These are phyloP conservation scores for Nestor notabilis DNA, from an alignment of 2,113 vertebrate species.

Conservation along the genomic window DNA sequence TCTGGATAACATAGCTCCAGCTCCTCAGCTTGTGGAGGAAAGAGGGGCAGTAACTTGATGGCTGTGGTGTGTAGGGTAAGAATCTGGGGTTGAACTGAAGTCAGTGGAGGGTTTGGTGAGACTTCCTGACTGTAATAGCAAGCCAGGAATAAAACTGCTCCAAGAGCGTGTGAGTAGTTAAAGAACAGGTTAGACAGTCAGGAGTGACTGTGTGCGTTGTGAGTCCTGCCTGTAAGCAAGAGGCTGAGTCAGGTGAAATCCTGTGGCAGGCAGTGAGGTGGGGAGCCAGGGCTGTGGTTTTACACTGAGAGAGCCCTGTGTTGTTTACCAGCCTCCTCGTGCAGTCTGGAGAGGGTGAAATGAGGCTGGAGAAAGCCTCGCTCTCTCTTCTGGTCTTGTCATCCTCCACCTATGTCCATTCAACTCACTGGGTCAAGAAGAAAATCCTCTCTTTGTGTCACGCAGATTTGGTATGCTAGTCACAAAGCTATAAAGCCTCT, in stretches of 20 bases:
- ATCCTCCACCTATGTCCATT: neutral
- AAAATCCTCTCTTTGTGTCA: neutral
- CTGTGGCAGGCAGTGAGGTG: fast-evolving
- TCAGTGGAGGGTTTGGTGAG: neutral
- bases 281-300: neutral
- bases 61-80: fast-evolving
- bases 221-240: neutral
- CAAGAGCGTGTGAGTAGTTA: neutral
- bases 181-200: neutral
- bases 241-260: neutral
- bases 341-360: neutral
- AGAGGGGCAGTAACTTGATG: neutral
- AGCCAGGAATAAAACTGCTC: neutral
- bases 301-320: neutral
- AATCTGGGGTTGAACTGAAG: neutral
- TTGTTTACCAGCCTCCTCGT: neutral
- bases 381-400: neutral
- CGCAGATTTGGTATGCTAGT: neutral
- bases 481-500: neutral
- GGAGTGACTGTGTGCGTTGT: neutral
- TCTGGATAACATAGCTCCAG: neutral
- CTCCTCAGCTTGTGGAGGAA: neutral
- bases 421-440: neutral
- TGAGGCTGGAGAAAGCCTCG: neutral
- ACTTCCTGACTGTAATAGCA: neutral